These are phyloP conservation scores for Neodiprion virginianus DNA, from an alignment of 1,140 invertebrate genomes.

Conservation along the genomic window DNA sequence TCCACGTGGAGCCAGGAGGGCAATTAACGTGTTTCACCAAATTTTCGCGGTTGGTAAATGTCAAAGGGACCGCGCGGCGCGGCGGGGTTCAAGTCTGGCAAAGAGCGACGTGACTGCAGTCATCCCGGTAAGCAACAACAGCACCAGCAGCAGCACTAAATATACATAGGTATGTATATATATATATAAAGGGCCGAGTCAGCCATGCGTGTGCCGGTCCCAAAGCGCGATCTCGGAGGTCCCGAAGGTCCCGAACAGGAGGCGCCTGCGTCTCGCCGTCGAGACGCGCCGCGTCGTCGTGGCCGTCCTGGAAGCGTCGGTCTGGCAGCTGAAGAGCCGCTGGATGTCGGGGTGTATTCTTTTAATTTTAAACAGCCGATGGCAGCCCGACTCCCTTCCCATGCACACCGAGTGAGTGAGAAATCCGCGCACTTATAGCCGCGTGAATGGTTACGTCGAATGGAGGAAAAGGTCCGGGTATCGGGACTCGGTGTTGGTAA, in stretches of 20 bases:
- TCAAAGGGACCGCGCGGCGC: slow-evolving; percentile 23
- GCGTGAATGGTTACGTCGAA: slow-evolving; percentile 35
- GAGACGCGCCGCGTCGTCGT: neutral
- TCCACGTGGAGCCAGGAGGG: too few species aligned
- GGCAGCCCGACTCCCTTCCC: neutral
- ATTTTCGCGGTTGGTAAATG: slow-evolving; percentile 13
- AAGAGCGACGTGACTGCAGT: too few species aligned
- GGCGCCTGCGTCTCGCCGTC: neutral
- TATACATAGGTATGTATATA: too few species aligned
- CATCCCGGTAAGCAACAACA: too few species aligned
- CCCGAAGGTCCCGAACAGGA: slow-evolving; percentile 7
- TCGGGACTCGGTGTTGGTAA: slow-evolving; percentile 36
- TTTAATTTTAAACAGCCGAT: neutral
- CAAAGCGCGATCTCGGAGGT: slow-evolving; percentile 9
- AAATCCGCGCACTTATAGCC: slow-evolving; percentile 32
- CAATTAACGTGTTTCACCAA: too few species aligned
- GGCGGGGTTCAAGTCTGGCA: too few species aligned
- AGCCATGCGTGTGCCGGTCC: slow-evolving; percentile 17
- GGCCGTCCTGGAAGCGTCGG: neutral
- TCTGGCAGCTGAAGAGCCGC: neutral
- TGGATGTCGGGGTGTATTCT: neutral
- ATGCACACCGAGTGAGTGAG: slow-evolving; percentile 8
- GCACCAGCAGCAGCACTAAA: too few species aligned
- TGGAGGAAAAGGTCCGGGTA: slow-evolving; percentile 33
- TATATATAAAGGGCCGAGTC: slow-evolving; percentile 4